Conservation (phyloP, 2,888 invertebrate genomes). For the Scaptomyza parva region DNA sequence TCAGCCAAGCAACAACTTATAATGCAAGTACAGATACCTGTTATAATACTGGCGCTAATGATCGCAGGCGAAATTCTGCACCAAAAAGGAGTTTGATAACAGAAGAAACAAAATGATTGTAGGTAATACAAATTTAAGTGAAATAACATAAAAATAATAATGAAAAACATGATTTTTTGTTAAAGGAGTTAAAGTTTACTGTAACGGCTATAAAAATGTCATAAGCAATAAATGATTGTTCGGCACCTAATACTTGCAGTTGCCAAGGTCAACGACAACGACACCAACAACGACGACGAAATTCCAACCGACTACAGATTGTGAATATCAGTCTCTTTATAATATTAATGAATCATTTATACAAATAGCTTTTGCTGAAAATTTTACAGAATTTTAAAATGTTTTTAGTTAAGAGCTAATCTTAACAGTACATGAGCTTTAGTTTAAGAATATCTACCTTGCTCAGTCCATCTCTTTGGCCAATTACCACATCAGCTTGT, state of each 20-base stretch:
- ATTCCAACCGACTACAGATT: background rate
- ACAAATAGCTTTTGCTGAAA: background rate
- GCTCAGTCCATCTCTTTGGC: constrained; percentile 65
- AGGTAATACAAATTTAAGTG: background rate
- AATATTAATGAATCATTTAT: too few species aligned
- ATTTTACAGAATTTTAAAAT: background rate
- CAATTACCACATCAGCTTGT: constrained; percentile 55
- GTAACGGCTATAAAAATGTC: background rate
- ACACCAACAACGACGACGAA: too few species aligned
- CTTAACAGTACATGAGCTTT: constrained; percentile 47
- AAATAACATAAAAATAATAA: too few species aligned
- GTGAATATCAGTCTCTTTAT: too few species aligned
- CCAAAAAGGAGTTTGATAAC: too few species aligned
- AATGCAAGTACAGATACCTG: too few species aligned
- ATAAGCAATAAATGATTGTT: background rate
- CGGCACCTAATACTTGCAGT: constrained; percentile 16
- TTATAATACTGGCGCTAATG: too few species aligned
- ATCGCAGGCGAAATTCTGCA: too few species aligned
- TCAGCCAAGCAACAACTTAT: too few species aligned
- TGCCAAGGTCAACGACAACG: constrained; percentile 4
- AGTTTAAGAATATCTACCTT: constrained; percentile 59
- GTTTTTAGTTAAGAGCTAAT: background rate
- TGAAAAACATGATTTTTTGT: background rate
- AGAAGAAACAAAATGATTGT: background rate
- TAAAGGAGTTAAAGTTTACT: background rate